phyloP scores from a whole-genome alignment of 2,888 invertebrate genomes.

The Tigriopus californicus region DNA sequence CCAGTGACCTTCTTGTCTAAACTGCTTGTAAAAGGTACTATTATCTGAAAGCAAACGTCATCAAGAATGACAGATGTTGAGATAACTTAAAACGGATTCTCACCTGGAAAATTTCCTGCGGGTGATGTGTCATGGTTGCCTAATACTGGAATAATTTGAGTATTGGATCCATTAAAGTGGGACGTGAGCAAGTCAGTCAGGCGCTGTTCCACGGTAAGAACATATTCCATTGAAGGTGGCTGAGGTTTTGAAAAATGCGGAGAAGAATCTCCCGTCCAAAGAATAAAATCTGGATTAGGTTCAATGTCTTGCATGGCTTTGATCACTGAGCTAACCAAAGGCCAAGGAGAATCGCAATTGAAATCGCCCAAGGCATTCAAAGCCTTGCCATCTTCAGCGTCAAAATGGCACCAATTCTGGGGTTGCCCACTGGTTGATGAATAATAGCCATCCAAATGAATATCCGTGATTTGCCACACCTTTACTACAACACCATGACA shows the following conservation, averaged over 20 bases:
- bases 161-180: constrained; percentile 51
- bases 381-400: not conserved
- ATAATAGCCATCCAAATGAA: not conserved
- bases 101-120: constrained; percentile 30
- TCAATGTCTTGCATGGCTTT: constrained; percentile 64
- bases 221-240: not conserved
- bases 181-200: constrained; percentile 56
- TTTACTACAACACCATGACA: not conserved
- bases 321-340: constrained; percentile 68
- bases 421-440: not conserved
- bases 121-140: constrained; percentile 57
- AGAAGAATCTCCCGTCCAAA: constrained; percentile 55
- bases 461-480: not conserved
- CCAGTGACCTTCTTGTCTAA: constrained; percentile 26
- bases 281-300: constrained; percentile 71
- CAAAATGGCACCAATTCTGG: not conserved
- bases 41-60: not conserved
- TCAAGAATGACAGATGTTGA: no score
- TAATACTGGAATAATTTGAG: constrained; percentile 71
- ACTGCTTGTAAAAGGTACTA: constrained; percentile 15
- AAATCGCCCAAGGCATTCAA: constrained; percentile 33
- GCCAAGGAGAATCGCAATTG: constrained; percentile 72
- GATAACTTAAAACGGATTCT: no score
- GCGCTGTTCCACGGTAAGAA: not conserved
- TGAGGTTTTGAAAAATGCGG: not conserved